Percentiles rank a stretch among this genome's conserved stretches.
These are phyloP conservation scores for Novumbra hubbsi DNA, from an alignment of 2,797 vertebrate species.

Conservation along the genomic window DNA sequence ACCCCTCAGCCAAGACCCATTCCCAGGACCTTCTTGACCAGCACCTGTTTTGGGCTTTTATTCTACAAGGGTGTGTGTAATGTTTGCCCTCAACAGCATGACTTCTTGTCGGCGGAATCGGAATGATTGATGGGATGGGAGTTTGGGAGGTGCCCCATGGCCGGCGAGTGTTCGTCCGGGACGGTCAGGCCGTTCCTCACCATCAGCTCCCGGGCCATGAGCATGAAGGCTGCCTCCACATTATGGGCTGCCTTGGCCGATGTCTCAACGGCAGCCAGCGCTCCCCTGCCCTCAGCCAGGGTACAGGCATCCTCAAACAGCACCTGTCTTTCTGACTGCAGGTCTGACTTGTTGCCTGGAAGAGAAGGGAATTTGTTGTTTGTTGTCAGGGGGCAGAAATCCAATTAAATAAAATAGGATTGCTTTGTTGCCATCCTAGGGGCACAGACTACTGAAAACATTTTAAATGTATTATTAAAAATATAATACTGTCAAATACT, in stretches of 20 bases:
- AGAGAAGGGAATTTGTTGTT: constrained; percentile 4
- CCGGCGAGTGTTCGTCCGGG: constrained; percentile 67
- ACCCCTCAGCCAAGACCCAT: not conserved
- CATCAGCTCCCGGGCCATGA: constrained; percentile 92
- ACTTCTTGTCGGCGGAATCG: constrained; percentile 60
- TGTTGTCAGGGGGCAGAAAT: not conserved
- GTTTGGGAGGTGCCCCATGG: constrained; percentile 61
- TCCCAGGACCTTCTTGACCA: not conserved
- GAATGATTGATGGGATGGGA: constrained; percentile 73
- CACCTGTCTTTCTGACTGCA: constrained; percentile 81
- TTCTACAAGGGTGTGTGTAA: not conserved
- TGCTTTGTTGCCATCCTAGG: too few species aligned
- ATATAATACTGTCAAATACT: too few species aligned
- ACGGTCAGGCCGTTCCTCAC: constrained; percentile 82
- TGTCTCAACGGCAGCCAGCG: constrained; percentile 89
- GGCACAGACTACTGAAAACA: too few species aligned
- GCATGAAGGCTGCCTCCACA: constrained; percentile 85
- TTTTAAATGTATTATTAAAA: too few species aligned
- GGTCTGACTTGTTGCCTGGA: constrained; percentile 90
- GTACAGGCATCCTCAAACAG: constrained; percentile 91
- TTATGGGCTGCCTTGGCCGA: constrained; percentile 94
- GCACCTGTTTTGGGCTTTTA: not conserved
- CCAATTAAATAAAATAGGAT: too few species aligned
- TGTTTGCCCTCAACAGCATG: constrained; percentile 59
- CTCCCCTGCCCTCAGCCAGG: constrained; percentile 81